Conservation (phyloP, 2,113 vertebrate genomes). For the Ophthalmolycus amberensis region DNA sequence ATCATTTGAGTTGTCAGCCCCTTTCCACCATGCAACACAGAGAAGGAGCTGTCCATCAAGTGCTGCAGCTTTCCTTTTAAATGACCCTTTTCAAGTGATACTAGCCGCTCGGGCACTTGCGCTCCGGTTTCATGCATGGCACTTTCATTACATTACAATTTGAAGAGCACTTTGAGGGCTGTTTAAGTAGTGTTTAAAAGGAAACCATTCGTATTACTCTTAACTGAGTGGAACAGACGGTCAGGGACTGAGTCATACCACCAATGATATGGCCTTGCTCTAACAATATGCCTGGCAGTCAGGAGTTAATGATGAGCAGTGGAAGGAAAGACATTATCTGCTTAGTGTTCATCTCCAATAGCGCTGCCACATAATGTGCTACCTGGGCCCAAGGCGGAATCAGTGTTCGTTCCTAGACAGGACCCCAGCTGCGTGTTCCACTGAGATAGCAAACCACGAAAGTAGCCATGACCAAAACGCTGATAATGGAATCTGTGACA, state of each 20-base stretch:
- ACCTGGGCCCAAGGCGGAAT: constrained; percentile 88
- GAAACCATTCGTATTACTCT: constrained; percentile 59
- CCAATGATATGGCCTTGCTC: constrained; percentile 52
- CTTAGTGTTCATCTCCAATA: constrained; percentile 83
- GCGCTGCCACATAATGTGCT: constrained; percentile 79
- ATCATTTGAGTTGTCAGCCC: constrained; percentile 78
- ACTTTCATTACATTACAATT: constrained; percentile 71
- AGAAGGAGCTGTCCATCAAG: constrained; percentile 67
- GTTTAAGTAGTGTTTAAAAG: constrained; percentile 73
- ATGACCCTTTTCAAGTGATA: constrained; percentile 57
- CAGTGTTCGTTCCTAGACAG: constrained; percentile 86
- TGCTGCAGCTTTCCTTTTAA: constrained; percentile 43
- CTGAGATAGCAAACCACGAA: constrained; percentile 86
- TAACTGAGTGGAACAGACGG: constrained; percentile 70
- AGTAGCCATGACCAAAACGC: constrained; percentile 73
- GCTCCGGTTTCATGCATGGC: constrained; percentile 68
- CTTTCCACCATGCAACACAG: constrained; percentile 57
- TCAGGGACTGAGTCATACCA: constrained; percentile 56
- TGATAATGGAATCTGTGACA: constrained; percentile 73
- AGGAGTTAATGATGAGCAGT: constrained; percentile 82
- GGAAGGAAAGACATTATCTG: constrained; percentile 86
- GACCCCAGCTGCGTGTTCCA: constrained; percentile 88
- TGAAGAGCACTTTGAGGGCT: constrained; percentile 68
- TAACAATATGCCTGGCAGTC: constrained; percentile 68
- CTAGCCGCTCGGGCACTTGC: constrained; percentile 46